Evolutionary conservation across 1,140 invertebrate genomes (phyloP), one percentile per base, ranked within the genome.

Genomic region (Microvelia longipes): DNA sequence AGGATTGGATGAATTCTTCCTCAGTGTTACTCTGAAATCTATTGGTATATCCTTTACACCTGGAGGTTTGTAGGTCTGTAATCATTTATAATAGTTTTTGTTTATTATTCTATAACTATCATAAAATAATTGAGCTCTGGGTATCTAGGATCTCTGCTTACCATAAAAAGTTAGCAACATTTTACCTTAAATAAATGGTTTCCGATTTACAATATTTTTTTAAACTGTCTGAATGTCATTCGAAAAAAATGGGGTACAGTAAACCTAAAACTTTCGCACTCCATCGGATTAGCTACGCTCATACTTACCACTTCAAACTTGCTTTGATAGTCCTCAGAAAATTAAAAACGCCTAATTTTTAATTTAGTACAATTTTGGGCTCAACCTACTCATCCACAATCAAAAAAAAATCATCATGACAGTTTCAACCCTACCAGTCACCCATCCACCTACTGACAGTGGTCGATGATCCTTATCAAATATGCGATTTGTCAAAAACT

Each of bases 1-100:
- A 1, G 83, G 81, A 79, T 90, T 92, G 0, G 84, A 80, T 24
- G 84, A 81, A 76, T 91, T 88, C 74, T 85, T 85, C 25, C 86
- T 76, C 28, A 95, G 83, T 67, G 86, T 86, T 15, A 94, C 81
- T 61, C 90, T 83, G 76, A 93, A 89, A 80, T 94, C 91, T 14
- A 88, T 84, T 1, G 92, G 92, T 72, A 94, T 93, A 76, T 94
- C 92, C 77, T 90, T 91, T 0, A 86, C 84, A 5, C 89, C 86
- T 1, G 90, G 91, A 13, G 88, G 85, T 75, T 93, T 92, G 77
- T 94, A 95, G 70, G 85, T 88, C 84, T 85, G 71, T 75, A 71
- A 50, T 11, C 5, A 50, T 11, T 11, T 11, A 11, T 50, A 50
- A 50, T 50, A 50, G 35, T 50, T 50, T 50, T 50, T 50, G 19